Conservation (phyloP, 2,797 vertebrate species). For the Micropoecilia bifurca region DNA sequence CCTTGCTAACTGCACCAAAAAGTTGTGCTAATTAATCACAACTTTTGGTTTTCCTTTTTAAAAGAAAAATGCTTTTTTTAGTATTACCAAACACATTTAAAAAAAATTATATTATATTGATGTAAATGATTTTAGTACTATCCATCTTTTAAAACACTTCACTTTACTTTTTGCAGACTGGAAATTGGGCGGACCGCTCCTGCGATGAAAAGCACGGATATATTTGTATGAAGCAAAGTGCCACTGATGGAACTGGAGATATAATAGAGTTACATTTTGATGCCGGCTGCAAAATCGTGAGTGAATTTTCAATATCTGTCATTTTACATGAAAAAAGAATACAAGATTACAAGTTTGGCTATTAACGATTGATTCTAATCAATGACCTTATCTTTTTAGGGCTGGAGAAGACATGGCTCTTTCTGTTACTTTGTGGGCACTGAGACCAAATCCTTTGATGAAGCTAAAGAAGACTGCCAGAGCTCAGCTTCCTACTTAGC, state of each 20-base stretch:
- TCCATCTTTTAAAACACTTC: not conserved
- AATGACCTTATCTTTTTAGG: constrained; percentile 70
- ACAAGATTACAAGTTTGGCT: not conserved
- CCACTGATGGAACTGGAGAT: constrained; percentile 53
- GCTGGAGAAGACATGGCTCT: constrained; percentile 89
- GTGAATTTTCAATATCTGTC: constrained; percentile 51
- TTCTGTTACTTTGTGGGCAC: constrained; percentile 90
- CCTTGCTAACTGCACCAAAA: not conserved
- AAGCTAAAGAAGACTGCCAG: constrained; percentile 87
- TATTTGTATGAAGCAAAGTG: constrained; percentile 89
- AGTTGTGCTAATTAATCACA: not conserved
- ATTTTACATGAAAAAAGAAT: not conserved
- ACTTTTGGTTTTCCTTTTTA: not conserved
- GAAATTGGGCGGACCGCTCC: constrained; percentile 88
- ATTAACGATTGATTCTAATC: not conserved
- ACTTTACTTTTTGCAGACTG: constrained; percentile 77
- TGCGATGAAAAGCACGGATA: constrained; percentile 87
- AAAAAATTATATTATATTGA: not conserved
- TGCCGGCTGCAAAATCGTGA: constrained; percentile 87
- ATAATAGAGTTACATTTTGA: constrained; percentile 57
- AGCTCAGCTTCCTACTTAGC: constrained; percentile 82
- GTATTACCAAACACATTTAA: not conserved
- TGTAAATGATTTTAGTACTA: not conserved
- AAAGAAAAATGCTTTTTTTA: not conserved
- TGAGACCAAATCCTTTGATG: constrained; percentile 84